Evolutionary conservation across 2,888 invertebrate species (phyloP).

Genomic region (Leptinotarsa haldemani): DNA sequence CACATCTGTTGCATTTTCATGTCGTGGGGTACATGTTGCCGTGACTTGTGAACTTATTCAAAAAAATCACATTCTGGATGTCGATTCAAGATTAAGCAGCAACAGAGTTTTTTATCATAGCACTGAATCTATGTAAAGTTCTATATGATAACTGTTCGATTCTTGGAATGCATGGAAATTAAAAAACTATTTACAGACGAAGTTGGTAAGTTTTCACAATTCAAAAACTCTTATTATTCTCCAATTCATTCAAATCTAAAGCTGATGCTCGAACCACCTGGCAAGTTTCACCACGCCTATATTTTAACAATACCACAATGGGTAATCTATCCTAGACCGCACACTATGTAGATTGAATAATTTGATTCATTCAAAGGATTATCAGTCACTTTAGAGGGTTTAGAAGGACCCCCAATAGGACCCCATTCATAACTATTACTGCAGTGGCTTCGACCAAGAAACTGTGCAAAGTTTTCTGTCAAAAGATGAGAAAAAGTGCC

Average conservation of each 20-base stretch:
- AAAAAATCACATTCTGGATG: neutral
- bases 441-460: too few relatives aligned
- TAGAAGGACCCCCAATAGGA: too few relatives aligned
- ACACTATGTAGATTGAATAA: too few relatives aligned
- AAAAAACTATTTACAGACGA: neutral
- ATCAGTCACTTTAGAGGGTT: too few relatives aligned
- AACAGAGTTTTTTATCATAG: neutral
- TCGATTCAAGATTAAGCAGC: neutral
- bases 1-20: slow-evolving; percentile 12
- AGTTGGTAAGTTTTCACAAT: slow-evolving; percentile 4
- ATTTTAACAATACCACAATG: neutral
- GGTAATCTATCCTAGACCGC: too few relatives aligned
- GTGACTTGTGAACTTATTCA: neutral
- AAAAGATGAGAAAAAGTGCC: too few relatives aligned
- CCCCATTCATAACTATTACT: too few relatives aligned
- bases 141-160: neutral
- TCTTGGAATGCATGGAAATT: slow-evolving; percentile 1
- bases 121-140: neutral
- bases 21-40: neutral
- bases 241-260: neutral
- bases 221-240: neutral
- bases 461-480: too few relatives aligned
- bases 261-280: too few relatives aligned
- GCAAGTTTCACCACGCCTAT: neutral
- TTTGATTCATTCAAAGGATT: too few relatives aligned